Evolutionary conservation across 2,113 vertebrate species (phyloP), one percentile per base, ranked within the genome.

Genomic region (Brachyistius frenatus): DNA sequence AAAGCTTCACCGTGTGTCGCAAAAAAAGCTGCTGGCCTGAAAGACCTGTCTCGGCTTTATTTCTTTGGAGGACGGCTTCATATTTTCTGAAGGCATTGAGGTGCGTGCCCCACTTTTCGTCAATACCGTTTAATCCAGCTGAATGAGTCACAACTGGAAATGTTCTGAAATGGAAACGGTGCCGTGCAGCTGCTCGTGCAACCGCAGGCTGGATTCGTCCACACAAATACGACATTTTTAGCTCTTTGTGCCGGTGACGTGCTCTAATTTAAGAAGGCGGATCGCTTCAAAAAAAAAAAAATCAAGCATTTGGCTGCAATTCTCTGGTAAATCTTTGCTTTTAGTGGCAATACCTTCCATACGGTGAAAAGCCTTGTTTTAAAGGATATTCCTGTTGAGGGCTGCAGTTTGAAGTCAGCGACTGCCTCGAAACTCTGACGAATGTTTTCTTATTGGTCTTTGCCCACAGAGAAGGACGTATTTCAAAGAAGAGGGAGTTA

Each of bases 391-490:
- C 44, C 62, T 37, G 80, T 63, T 63, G 88, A 79, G 73, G 50
- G 66, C 65, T 39, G 66, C 23, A 72, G 78, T 69, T 76, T 86
- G 90, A 92, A 87, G 91, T 91, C 91, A 90, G 72, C 46, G 23
- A 23, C 23, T 23, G 23, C 23, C 23, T 23, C 23, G 23, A 23
- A 23, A 23, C 23, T 23, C 86, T 83, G 84, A 86, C 78, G 23
- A 90, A 82, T 87, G 82, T 84, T 82, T 90, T 87, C 91, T 93
- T 90, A 79, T 87, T 84, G 66, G 79, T 86, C 76, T 91, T 84
- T 65, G 73, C 85, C 88, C 86, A 73, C 90, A 89, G 85, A 85
- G 85, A 82, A 67, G 53, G 37, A 79, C 66, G 85, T 66, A 81
- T 80, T 23, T 89, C 67, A 72, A 72, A 81, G 80, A 39, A 50